Conservation (phyloP, 2,113 vertebrate genomes). For the Micronycteris hirsuta region DNA sequence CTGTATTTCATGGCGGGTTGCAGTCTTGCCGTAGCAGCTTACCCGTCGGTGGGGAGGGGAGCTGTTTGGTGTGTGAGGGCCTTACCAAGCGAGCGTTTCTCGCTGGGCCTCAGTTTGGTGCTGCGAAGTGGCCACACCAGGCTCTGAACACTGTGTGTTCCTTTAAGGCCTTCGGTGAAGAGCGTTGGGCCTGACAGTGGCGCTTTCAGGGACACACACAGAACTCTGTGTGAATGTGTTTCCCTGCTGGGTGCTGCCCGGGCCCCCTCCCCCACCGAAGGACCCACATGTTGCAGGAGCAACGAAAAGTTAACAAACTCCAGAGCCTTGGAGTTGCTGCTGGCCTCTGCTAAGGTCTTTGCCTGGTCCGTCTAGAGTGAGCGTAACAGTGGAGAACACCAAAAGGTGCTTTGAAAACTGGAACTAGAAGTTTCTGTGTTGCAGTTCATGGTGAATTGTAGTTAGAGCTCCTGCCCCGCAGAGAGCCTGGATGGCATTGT, state of each 20-base stretch:
- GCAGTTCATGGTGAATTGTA: background rate
- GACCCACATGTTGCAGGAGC: background rate
- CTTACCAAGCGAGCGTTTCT: background rate
- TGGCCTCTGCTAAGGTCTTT: background rate
- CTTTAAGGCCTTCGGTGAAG: background rate
- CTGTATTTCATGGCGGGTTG: background rate
- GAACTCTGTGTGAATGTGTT: background rate
- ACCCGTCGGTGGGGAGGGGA: background rate
- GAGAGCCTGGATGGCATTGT: background rate
- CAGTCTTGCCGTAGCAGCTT: background rate
- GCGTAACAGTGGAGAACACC: background rate
- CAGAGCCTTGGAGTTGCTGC: background rate
- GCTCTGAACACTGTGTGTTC: background rate
- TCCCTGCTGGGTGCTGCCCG: background rate
- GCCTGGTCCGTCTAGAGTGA: background rate
- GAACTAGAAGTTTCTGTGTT: background rate
- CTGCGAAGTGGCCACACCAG: background rate
- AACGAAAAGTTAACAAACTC: background rate
- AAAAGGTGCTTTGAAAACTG: background rate
- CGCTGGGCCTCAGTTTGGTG: background rate
- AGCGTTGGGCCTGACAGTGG: background rate
- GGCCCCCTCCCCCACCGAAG: background rate
- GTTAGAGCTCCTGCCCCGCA: background rate
- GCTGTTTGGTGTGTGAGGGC: background rate
- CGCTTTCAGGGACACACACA: background rate